A percentile compares a stretch with the other conserved stretches of the same genome.
Evolutionary conservation across 2,888 invertebrate genomes (phyloP).

Genomic region (Tetragonula carbonaria): DNA sequence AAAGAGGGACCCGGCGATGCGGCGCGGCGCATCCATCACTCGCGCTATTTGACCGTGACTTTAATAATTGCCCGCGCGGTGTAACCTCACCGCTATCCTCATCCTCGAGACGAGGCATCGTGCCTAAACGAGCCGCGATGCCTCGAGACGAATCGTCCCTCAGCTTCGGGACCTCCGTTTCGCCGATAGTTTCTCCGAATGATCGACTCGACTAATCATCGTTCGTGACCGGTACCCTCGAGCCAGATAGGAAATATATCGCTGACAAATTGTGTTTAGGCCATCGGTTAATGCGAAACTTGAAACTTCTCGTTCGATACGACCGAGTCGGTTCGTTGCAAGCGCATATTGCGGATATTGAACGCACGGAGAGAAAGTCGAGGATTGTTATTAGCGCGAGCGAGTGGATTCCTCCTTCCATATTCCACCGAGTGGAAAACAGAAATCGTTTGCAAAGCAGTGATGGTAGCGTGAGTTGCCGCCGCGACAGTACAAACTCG

Average conservation of each 20-base stretch:
- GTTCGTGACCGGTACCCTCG: conserved; percentile 48
- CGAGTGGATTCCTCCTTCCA: conserved; percentile 1
- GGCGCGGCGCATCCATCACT: conserved; percentile 31
- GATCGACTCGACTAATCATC: conserved; percentile 53
- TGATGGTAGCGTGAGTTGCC: background rate
- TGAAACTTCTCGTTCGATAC: conserved; percentile 2
- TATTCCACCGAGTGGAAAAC: background rate
- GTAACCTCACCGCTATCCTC: background rate
- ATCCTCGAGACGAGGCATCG: background rate
- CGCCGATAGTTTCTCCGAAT: conserved; percentile 58
- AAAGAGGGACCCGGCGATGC: conserved; percentile 3
- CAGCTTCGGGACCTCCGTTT: background rate
- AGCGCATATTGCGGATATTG: conserved; percentile 50
- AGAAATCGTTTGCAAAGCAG: background rate
- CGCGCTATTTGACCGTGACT: conserved; percentile 32
- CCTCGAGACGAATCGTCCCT: background rate
- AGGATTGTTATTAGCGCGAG: conserved; percentile 25
- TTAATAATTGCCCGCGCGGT: conserved; percentile 30
- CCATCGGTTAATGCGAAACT: conserved; percentile 34
- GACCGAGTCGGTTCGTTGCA: conserved; percentile 15
- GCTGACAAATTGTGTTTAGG: conserved; percentile 20
- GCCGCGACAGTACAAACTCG: background rate
- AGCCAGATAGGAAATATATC: conserved; percentile 35
- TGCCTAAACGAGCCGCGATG: background rate
- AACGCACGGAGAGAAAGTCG: conserved; percentile 42